Evolutionary conservation across 1,140 invertebrate genomes (phyloP), one percentile per base, ranked within the genome.

Genomic region (Oreohelix idahoensis): DNA sequence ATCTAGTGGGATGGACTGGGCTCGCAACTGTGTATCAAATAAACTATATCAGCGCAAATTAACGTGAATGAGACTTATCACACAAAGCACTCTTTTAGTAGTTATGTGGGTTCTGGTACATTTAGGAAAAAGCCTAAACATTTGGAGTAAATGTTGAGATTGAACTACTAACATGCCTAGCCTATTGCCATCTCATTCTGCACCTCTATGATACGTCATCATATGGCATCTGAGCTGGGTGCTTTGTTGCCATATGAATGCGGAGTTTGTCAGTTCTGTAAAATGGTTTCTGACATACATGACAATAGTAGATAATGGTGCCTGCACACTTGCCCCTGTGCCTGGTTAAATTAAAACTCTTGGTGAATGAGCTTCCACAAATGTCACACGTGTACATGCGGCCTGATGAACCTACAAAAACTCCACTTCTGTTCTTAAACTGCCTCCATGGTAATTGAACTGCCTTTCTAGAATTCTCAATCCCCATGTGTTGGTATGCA

Each of bases 301-400:
- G 63, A 38, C 77, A 79, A 13, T 63, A 35, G 36, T 63, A 79
- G 11, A 79, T 66, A 13, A 15, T 63, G 39, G 77, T 66, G 58
- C 77, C 77, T 23, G 51, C 77, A 66, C 77, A 79, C 58, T 79
- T 79, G 32, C 77, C 51, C 36, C 53, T 79, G 36, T 79, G 77
- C 1, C 77, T 4, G 20, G 77, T 79, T n/a, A 79, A 23, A 66
- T 79, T 79, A 76, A 76, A 76, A 15, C 42, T 51, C 26, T 51
- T 45, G 13, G 74, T 76, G 36, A 76, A 76, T 35, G 74, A n/a
- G 23, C 32, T 51, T 4, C 74, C 74, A 51, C 74, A 76, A 51
- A 76, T 76, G 49, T 76, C 74, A 51, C 74, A 76, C 1, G 29
- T 76, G 45, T 45, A 76, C n/a, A 49, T 0, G 15, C 74, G 23